phyloP scores from a whole-genome alignment of 2,888 invertebrate genomes.

The Agrochola litura region DNA sequence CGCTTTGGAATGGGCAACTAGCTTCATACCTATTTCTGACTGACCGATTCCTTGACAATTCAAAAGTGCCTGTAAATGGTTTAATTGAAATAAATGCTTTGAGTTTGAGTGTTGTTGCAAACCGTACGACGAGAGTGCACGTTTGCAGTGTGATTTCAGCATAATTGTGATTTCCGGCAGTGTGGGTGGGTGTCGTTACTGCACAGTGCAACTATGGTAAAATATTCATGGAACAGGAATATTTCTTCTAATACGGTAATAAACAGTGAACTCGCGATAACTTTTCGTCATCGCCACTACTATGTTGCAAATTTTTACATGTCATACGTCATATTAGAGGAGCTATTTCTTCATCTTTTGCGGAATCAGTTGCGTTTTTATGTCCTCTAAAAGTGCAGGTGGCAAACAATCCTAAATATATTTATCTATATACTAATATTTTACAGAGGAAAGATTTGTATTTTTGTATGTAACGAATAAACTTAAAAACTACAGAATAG shows the following conservation, averaged over 20 bases:
- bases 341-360: neutral
- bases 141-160: conserved; percentile 4
- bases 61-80: too few species aligned
- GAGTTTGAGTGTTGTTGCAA: too few species aligned
- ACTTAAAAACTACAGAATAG: too few species aligned
- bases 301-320: neutral
- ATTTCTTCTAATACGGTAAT: neutral
- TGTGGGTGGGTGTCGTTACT: neutral
- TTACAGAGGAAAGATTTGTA: too few species aligned
- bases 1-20: too few species aligned
- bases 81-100: too few species aligned
- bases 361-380: neutral
- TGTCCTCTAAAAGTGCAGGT: neutral
- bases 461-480: too few species aligned
- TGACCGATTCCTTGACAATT: too few species aligned
- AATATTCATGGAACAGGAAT: neutral
- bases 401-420: too few species aligned
- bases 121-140: neutral
- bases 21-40: too few species aligned
- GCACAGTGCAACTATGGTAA: neutral
- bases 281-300: neutral
- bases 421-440: too few species aligned
- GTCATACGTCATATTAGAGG: neutral
- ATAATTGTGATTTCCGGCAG: conserved; percentile 4
- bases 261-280: neutral